phyloP scores from a whole-genome alignment of 2,888 invertebrate species.

The Caenorhabditis sp. region DNA sequence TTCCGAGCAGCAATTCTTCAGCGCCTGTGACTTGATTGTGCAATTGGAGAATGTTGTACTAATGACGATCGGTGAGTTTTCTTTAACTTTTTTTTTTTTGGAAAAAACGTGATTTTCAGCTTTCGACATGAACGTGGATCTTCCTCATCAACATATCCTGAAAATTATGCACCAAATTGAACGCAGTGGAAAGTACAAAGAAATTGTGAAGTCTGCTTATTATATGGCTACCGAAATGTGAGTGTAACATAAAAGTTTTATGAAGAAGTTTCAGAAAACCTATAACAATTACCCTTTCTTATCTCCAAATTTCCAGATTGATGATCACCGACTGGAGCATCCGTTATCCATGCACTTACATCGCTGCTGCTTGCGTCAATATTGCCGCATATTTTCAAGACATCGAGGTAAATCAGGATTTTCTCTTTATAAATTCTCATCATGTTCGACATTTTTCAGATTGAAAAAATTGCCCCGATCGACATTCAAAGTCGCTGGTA shows the following conservation, averaged over 20 bases:
- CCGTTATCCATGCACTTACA: conserved; percentile 92
- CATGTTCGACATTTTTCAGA: not conserved
- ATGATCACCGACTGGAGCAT: conserved; percentile 97
- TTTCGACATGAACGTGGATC: conserved; percentile 96
- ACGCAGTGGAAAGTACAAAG: conserved; percentile 74
- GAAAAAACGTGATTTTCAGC: conserved; percentile 73
- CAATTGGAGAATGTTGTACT: conserved; percentile 94
- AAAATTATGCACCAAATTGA: conserved; percentile 90
- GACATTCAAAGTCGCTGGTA: conserved; percentile 14
- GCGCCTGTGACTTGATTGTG: conserved; percentile 89
- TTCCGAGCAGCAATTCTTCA: conserved; percentile 75
- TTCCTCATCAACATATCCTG: conserved; percentile 96
- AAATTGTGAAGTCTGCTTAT: conserved; percentile 93
- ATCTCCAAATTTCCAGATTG: conserved; percentile 79
- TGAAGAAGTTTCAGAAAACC: not conserved
- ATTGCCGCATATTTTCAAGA: conserved; percentile 79
- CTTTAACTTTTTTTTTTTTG: conserved; percentile 31
- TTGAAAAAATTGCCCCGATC: conserved; percentile 8
- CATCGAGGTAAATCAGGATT: conserved; percentile 11
- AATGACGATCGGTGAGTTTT: conserved; percentile 82
- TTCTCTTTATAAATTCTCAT: too few relatives aligned
- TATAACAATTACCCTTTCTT: not conserved
- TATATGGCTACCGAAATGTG: conserved; percentile 97
- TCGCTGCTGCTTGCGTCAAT: conserved; percentile 97
- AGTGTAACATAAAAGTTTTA: conserved; percentile 25